Percentiles rank a stretch among this genome's conserved stretches.
These are phyloP conservation scores for Aproaerema taeniolella DNA, from an alignment of 2,888 invertebrate genomes.

Conservation along the genomic window DNA sequence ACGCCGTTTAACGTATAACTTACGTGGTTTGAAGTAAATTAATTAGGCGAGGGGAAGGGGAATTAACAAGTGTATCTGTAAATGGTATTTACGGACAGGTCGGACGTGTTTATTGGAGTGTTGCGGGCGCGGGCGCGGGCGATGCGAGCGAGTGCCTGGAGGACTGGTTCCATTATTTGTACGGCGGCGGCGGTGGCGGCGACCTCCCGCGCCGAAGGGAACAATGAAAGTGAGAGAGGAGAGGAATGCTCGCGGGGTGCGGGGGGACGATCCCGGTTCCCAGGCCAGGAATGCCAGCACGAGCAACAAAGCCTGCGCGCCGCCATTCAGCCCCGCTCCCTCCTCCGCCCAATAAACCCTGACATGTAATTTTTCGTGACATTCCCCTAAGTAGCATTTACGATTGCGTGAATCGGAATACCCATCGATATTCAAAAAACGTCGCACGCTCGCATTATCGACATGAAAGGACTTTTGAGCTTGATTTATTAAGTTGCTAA, in stretches of 20 bases:
- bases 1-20: slow-evolving; percentile 18
- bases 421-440: slow-evolving; percentile 45
- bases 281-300: slow-evolving; percentile 75
- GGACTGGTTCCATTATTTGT: slow-evolving; percentile 66
- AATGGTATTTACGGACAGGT: slow-evolving; percentile 59
- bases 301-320: slow-evolving; percentile 73
- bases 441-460: slow-evolving; percentile 35
- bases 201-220: slow-evolving; percentile 73
- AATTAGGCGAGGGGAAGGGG: slow-evolving; percentile 6
- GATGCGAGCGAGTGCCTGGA: slow-evolving; percentile 37
- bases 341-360: slow-evolving; percentile 39
- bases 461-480: slow-evolving; percentile 32
- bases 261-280: slow-evolving; percentile 62
- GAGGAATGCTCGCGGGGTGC: slow-evolving; percentile 62
- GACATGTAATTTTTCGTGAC: slow-evolving; percentile 64
- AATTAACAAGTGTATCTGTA: slow-evolving; percentile 53
- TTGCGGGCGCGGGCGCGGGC: slow-evolving; percentile 32
- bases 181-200: slow-evolving; percentile 54
- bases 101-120: slow-evolving; percentile 61
- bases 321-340: slow-evolving; percentile 65
- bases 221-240: slow-evolving; percentile 76
- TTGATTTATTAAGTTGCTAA: slow-evolving; percentile 23
- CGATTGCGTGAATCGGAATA: slow-evolving; percentile 36
- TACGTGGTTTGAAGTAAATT: slow-evolving; percentile 23
- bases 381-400: slow-evolving; percentile 57